Conservation (phyloP, 2,113 vertebrate genomes). For the Procavia capensis region DNA sequence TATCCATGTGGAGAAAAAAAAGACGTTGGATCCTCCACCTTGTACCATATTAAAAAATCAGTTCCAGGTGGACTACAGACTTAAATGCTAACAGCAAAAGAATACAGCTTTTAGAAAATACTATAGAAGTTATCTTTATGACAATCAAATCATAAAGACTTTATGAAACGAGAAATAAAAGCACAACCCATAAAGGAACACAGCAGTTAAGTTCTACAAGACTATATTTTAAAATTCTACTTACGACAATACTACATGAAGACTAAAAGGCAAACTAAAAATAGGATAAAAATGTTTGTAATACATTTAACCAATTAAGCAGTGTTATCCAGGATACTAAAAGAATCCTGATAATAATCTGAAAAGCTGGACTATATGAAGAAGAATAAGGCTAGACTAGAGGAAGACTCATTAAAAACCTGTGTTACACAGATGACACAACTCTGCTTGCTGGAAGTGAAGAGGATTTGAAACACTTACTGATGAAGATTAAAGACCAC, state of each 20-base stretch:
- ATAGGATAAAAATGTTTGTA: not conserved
- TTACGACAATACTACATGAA: slow-evolving; percentile 49
- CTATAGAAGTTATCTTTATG: slow-evolving; percentile 53
- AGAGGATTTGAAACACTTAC: too few relatives aligned
- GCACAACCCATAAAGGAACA: slow-evolving; percentile 12
- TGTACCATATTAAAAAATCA: slow-evolving; percentile 65
- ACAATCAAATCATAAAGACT: slow-evolving; percentile 36
- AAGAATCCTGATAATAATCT: too few relatives aligned
- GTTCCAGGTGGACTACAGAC: slow-evolving; percentile 67
- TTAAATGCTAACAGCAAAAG: slow-evolving; percentile 53
- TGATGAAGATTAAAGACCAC: too few relatives aligned
- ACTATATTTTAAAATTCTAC: slow-evolving; percentile 69
- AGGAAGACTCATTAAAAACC: too few relatives aligned
- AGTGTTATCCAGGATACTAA: not conserved
- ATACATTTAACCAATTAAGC: slow-evolving; percentile 71
- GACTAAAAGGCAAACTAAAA: slow-evolving; percentile 58
- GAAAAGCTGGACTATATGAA: too few relatives aligned
- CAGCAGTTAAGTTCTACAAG: slow-evolving; percentile 47
- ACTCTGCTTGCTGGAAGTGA: too few relatives aligned
- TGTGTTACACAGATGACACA: too few relatives aligned
- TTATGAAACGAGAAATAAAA: slow-evolving; percentile 64
- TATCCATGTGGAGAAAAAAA: slow-evolving; percentile 42
- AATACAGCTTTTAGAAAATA: slow-evolving; percentile 60
- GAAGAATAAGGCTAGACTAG: too few relatives aligned
- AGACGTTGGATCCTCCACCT: slow-evolving; percentile 31